A percentile compares a stretch with the other conserved stretches of the same genome.
Evolutionary conservation across 2,797 vertebrate genomes (phyloP).

Genomic region (Lepus oiostolus): DNA sequence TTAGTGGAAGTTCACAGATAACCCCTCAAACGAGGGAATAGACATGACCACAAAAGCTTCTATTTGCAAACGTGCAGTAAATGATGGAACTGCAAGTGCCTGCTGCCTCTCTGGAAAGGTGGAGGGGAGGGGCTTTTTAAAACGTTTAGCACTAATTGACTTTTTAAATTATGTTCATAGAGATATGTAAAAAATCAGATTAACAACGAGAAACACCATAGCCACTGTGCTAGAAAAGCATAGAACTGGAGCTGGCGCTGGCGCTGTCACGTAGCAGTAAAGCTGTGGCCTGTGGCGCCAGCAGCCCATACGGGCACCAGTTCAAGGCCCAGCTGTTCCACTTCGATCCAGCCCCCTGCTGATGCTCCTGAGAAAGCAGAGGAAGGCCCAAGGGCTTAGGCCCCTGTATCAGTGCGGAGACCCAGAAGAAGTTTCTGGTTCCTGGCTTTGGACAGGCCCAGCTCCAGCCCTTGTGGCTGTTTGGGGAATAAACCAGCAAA

Average conservation of each 20-base stretch:
- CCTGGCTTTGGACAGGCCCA: too few species aligned
- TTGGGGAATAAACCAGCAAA: too few species aligned
- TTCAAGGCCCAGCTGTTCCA: too few species aligned
- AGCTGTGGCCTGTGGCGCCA: too few species aligned
- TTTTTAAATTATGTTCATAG: neutral
- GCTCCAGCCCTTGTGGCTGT: too few species aligned
- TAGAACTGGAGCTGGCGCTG: neutral
- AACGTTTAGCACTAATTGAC: neutral
- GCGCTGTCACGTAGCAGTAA: neutral
- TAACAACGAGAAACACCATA: neutral
- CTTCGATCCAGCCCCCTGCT: too few species aligned
- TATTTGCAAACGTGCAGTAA: neutral
- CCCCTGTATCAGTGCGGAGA: too few species aligned
- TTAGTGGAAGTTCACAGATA: neutral
- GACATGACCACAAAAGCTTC: neutral
- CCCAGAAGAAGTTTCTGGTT: too few species aligned
- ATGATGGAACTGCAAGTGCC: neutral
- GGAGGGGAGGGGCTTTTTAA: neutral
- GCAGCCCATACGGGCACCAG: too few species aligned
- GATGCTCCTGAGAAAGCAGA: too few species aligned
- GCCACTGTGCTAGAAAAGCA: neutral
- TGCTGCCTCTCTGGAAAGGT: neutral
- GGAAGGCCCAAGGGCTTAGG: too few species aligned
- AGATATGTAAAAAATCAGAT: neutral
- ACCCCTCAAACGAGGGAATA: neutral